Conservation (phyloP, 1,140 invertebrate species). For the Ruditapes philippinarum region DNA sequence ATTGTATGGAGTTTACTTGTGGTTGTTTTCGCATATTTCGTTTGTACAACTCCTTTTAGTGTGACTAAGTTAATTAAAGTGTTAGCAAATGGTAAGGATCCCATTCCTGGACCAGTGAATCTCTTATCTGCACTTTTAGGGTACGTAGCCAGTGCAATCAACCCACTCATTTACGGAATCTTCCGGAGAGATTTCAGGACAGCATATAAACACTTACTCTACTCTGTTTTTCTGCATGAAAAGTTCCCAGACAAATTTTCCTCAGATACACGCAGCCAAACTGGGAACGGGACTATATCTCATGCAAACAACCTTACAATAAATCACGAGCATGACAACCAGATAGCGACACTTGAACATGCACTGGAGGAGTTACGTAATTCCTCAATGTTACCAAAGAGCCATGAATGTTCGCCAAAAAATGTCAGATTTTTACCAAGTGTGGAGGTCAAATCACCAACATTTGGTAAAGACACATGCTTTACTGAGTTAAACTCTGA, state of each 20-base stretch:
- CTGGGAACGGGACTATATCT: background rate
- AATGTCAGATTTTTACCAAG: background rate
- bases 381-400: background rate
- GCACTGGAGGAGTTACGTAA: background rate
- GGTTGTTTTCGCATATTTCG: conserved; percentile 84
- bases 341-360: background rate
- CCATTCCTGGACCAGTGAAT: conserved; percentile 83
- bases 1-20: conserved; percentile 83
- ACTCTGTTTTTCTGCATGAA: background rate
- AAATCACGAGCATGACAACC: background rate
- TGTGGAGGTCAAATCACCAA: background rate
- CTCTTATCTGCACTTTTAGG: conserved; percentile 80
- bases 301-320: background rate
- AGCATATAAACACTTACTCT: conserved; percentile 74
- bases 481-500: too few species aligned
- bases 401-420: background rate
- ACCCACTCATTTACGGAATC: conserved; percentile 86
- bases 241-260: background rate
- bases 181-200: conserved; percentile 84
- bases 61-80: conserved; percentile 86
- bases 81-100: conserved; percentile 6
- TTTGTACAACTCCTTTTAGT: conserved; percentile 86
- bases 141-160: conserved; percentile 83
- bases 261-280: background rate
- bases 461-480: too few species aligned